A percentile compares a stretch with the other conserved stretches of the same genome.
Conservation (phyloP, 1,140 invertebrate species). For the Apolygus lucorum region DNA sequence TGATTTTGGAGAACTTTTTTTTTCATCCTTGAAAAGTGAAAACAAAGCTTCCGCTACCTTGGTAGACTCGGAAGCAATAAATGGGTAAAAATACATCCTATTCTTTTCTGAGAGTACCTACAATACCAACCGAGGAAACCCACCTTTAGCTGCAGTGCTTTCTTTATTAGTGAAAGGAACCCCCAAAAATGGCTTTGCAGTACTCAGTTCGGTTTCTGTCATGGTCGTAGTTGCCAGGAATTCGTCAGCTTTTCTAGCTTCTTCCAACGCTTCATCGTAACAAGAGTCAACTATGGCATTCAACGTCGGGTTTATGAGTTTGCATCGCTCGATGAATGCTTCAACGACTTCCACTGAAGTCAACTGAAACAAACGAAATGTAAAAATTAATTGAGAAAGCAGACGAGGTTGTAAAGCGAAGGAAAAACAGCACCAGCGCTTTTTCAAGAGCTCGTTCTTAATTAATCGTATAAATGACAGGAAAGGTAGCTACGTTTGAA, state of each 20-base stretch:
- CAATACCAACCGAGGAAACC: neutral
- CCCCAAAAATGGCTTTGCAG: slow-evolving; percentile 60
- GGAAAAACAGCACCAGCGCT: no score
- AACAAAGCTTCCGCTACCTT: no score
- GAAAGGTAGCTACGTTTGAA: no score
- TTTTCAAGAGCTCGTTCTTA: no score
- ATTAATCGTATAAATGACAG: no score
- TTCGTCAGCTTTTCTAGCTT: slow-evolving; percentile 63
- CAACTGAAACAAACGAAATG: slow-evolving; percentile 34
- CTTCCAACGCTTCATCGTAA: slow-evolving; percentile 62
- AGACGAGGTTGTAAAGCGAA: no score
- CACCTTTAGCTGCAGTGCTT: slow-evolving; percentile 50
- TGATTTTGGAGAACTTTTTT: no score
- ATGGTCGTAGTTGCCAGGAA: slow-evolving; percentile 47
- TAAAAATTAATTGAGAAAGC: neutral
- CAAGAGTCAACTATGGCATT: slow-evolving; percentile 76
- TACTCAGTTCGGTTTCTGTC: slow-evolving; percentile 46
- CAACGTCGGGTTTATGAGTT: slow-evolving; percentile 64
- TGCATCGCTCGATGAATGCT: slow-evolving; percentile 66
- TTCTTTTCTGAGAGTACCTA: neutral
- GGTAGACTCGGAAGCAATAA: no score
- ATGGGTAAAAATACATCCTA: no score
- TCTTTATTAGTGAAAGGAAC: slow-evolving; percentile 78
- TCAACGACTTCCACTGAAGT: slow-evolving; percentile 61
- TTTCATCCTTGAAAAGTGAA: no score